phyloP scores from a whole-genome alignment of 2,797 vertebrate species.

The Cirrhinus molitorella region DNA sequence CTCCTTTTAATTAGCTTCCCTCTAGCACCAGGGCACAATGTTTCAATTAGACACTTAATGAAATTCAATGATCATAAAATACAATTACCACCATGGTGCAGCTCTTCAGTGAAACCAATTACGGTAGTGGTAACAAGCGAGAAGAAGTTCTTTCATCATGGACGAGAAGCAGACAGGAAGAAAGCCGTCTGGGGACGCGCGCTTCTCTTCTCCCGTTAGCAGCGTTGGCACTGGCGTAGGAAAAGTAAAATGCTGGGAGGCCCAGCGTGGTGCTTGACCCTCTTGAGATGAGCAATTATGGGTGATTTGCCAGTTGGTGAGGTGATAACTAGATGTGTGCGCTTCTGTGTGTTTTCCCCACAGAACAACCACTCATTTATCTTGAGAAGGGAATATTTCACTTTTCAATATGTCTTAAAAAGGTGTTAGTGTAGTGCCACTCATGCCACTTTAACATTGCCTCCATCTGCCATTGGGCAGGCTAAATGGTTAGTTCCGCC shows the following conservation, averaged over 20 bases:
- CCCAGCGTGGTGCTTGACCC: conserved; percentile 39
- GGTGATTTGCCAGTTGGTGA: conserved; percentile 61
- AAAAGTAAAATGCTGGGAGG: conserved; percentile 40
- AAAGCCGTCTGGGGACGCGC: background rate
- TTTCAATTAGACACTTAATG: conserved; percentile 70
- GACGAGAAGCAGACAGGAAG: conserved; percentile 22
- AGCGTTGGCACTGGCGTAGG: conserved; percentile 41
- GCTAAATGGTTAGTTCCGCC: background rate
- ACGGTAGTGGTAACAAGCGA: conserved; percentile 57
- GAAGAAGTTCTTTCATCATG: conserved; percentile 54
- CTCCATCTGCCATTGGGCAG: background rate
- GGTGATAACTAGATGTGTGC: conserved; percentile 52
- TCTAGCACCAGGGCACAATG: conserved; percentile 45
- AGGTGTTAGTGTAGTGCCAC: background rate
- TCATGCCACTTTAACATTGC: background rate
- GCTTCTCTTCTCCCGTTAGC: conserved; percentile 51
- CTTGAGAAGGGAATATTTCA: background rate
- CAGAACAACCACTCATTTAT: background rate
- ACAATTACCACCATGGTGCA: conserved; percentile 66
- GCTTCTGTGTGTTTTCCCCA: conserved; percentile 26
- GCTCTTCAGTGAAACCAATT: conserved; percentile 65
- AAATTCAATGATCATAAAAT: conserved; percentile 73
- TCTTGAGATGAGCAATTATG: conserved; percentile 59
- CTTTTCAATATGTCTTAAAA: background rate
- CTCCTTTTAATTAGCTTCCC: conserved; percentile 67